Base-by-base conservation (phyloP, 2,888 invertebrate species). In the Miltochrista miniata region DNA sequence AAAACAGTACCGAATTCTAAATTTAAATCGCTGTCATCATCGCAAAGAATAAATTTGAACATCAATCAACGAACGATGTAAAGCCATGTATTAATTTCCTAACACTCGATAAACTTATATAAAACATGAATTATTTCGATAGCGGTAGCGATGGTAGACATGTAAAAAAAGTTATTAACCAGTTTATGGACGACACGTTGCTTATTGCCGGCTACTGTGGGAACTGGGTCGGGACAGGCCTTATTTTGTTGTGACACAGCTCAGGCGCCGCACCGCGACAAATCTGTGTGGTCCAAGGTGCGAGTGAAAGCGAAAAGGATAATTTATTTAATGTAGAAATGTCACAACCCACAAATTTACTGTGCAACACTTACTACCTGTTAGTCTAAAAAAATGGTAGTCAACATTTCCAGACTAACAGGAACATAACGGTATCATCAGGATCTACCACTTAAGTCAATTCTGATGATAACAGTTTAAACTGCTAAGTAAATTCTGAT, bases 201-300 rank as follows among this genome's bases (percentile, higher is more conserved):
- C 64, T 61, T 60, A 64, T 58, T 66, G 70, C 68, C 67, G 68
- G 80, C 80, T 77, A 71, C 83, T 84, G 88, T 90, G 90, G 82
- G 90, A 90, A 90, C 84, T 85, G 79, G 83, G 86, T 72, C 79
- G 83, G 76, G 64, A 68, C 70, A 70, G 70, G 65, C 74, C 77
- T 77, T 76, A 72, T 77, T 80, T 78, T 80, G 80, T 85, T 85
- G 83, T 85, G 85, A 87, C 84, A 82, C 74, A 70, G 60, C 61
- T 64, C 75, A 78, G 83, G 87, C 89, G 88, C 88, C 88, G 76
- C 64, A 59, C 59, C 61, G 54, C 62, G 70, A 68, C 68, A 70
- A 63, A 58, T 44, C 24, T 51, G 68, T 54, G 49, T 74, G 80
- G 79, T 68, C 8, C 56, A 79, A 78, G 70, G 33, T 4, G 72